Evolutionary conservation across 23 tunicate species (phyloP), one percentile per base, ranked within the genome.

Genomic region (Halocynthia aurantium): DNA sequence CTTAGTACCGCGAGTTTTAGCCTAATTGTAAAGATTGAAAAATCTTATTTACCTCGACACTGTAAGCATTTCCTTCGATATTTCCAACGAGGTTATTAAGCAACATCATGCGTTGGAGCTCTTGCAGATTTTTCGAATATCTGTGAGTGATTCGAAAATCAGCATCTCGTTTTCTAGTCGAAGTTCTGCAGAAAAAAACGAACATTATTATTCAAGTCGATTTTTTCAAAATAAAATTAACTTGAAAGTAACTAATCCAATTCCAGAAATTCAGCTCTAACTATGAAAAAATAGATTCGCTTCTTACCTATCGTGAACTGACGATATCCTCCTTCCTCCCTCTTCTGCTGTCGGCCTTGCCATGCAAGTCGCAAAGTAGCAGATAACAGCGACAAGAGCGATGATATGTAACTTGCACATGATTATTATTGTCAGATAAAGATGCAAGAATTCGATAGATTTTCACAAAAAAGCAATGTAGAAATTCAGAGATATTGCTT

Each of bases 291-390:
- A 15, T 13, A 10, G 70, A 65, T 20, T 5, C n/a, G 9, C 9
- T 65, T 65, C 70, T 65, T 65, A 65, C 70, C 70, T 65, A 15
- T 65, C 70, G 70, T 65, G 70, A 9, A 20, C 31, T 11, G 44
- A 31, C 44, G 70, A 65, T 65, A 65, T 9, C 19, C 19, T 65
- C 31, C 70, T 40, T 20, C 70, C 31, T 65, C 19, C 70, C 22
- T 65, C 70, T 6, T 65, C 70, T 65, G 19, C 31, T 9, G 70
- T 15, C 31, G 70, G 70, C 6, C 70, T 65, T 20, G 70, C 19
- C 31, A 6, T 20, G 10, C 70, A 40, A 65, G 22, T 20, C 19
- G 70, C 70, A 15, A 65, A 9, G 19, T 49, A 65, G 31, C 70
- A 65, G 70, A 65, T 65, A 40, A 65, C 70, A 15, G 31, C 70